These are phyloP conservation scores for Dryococelus australis DNA, from an alignment of 2,888 invertebrate genomes.

Conservation along the genomic window DNA sequence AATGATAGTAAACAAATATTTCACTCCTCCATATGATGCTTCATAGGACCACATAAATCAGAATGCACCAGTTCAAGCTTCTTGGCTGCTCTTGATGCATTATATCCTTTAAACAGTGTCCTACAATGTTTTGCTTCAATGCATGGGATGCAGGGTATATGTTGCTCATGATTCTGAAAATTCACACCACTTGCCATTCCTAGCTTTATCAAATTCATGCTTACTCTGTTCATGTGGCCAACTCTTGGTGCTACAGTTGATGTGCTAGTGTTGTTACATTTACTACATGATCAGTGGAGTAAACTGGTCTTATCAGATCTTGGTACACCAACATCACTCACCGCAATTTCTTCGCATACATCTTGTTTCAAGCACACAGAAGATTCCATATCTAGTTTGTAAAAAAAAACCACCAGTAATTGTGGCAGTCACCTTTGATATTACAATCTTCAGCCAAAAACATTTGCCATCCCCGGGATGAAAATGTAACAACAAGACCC, in stretches of 20 bases:
- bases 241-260: too few species aligned
- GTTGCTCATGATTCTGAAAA: neutral
- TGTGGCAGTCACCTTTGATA: neutral
- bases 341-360: neutral
- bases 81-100: neutral
- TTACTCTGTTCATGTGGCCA: too few species aligned
- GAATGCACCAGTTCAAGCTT: constrained; percentile 18
- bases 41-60: neutral
- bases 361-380: neutral
- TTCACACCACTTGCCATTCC: neutral
- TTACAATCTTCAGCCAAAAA: neutral
- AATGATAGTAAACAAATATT: neutral
- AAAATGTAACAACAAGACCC: neutral
- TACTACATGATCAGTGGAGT: too few species aligned
- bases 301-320: too few species aligned
- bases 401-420: too few species aligned
- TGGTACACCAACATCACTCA: too few species aligned
- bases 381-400: neutral
- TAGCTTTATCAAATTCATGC: neutral
- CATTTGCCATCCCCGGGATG: neutral
- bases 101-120: neutral
- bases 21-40: neutral
- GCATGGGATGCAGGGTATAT: neutral
- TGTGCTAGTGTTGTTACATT: too few species aligned
- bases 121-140: neutral